Evolutionary conservation across 1,140 invertebrate species (phyloP), one percentile per base, ranked within the genome.

Genomic region (Saccostrea echinata): DNA sequence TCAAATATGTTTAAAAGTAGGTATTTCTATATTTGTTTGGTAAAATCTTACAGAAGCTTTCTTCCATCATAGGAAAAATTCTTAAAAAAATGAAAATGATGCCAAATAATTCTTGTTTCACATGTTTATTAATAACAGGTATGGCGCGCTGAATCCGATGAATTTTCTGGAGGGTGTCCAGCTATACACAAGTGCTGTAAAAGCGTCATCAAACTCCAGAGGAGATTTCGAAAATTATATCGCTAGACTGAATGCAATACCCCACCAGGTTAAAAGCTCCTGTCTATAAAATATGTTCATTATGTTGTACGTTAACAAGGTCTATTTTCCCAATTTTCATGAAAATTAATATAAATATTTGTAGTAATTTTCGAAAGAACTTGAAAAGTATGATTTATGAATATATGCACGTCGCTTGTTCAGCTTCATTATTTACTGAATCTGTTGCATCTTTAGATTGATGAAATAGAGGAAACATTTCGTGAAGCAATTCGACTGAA

Each of bases 181-280:
- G 18, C 87, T 91, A 33, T 90, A 91, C 71, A 86, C 88, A 16
- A 85, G 86, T 3, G 88, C 86, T 13, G 86, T 88, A 13, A 91
- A 92, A 76, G 88, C 91, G 35, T 64, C 86, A 24, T 90, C 90
- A 30, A 86, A 88, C 21, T 92, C 91, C n/a, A 61, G 90, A 33
- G 91, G 91, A 24, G 92, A 93, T 82, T 93, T 91, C 86, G 92
- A 93, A 64, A 93, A 93, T 85, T 93, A 92, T 82, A 90, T 93
- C 1, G 91, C 87, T 24, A 85, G 92, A 55, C 88, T 93, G 13
- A 84, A 92, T 24, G 87, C 43, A 16, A 88, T 92, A 21, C 92
- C 91, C 3, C 85, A 84, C 61, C 90, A 91, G 88, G 91, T 93
- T 81, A 88, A 88, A 53, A n/a, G 35, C 64, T 71, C 4, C 4